Conservation (phyloP, 2,797 vertebrate genomes). For the Agapornis canus region DNA sequence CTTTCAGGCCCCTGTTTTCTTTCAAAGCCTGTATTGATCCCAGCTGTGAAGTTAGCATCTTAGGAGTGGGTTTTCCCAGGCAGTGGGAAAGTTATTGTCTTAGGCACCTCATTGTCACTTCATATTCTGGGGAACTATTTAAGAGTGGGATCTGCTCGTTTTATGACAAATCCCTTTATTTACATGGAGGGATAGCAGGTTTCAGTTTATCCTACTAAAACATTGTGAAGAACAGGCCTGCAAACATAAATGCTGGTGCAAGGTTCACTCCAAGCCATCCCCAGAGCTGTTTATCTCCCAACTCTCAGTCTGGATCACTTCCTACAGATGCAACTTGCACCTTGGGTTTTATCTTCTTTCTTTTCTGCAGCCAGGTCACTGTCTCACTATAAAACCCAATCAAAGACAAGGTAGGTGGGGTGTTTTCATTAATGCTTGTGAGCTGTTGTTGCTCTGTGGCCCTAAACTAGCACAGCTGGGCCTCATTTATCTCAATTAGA, state of each 20-base stretch:
- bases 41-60: slow-evolving; percentile 15
- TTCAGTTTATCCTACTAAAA: neutral
- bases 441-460: neutral
- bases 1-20: neutral
- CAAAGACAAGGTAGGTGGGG: neutral
- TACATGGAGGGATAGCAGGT: slow-evolving; percentile 21
- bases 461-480: neutral
- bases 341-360: neutral
- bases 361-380: neutral
- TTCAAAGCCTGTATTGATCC: neutral
- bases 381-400: neutral
- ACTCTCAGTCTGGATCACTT: neutral
- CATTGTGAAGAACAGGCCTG: neutral
- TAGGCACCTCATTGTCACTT: slow-evolving; percentile 64
- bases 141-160: slow-evolving; percentile 19
- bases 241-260: neutral
- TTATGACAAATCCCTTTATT: slow-evolving; percentile 60
- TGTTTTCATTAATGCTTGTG: neutral
- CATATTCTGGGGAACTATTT: slow-evolving; percentile 52
- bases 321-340: neutral
- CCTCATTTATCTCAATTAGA: neutral
- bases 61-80: neutral
- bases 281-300: neutral
- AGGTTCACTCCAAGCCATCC: neutral
- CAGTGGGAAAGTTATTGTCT: slow-evolving; percentile 29